Evolutionary conservation across 2,888 invertebrate genomes (phyloP).

Genomic region (Dyspetes luteomarginatus): DNA sequence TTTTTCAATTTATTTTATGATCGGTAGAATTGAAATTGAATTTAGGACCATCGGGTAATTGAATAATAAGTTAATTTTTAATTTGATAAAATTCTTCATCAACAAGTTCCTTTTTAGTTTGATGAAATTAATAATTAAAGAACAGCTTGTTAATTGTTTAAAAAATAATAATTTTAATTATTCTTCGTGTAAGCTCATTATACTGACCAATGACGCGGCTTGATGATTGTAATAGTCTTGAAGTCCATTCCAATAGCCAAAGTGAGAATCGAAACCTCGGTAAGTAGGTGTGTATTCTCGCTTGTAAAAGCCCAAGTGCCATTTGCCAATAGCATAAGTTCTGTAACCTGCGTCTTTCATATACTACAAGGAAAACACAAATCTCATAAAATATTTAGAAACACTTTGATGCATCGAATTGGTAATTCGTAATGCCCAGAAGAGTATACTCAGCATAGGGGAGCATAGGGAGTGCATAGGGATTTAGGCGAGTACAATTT

Average conservation of each 20-base stretch:
- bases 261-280: conserved; percentile 92
- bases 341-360: conserved; percentile 88
- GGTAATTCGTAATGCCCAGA: conserved; percentile 83
- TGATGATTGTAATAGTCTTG: conserved; percentile 90
- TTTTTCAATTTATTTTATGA: no score
- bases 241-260: conserved; percentile 91
- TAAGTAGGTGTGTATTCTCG: conserved; percentile 89
- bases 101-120: no score
- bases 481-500: conserved; percentile 8
- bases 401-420: conserved; percentile 83
- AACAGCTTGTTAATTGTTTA: no score
- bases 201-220: conserved; percentile 84
- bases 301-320: conserved; percentile 93
- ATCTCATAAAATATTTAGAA: conserved; percentile 18
- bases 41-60: no score
- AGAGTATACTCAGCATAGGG: conserved; percentile 84
- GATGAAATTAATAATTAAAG: no score
- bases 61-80: no score
- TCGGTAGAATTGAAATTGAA: no score
- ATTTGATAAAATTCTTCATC: no score
- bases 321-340: conserved; percentile 95
- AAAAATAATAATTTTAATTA: no score
- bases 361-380: conserved; percentile 82
- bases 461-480: conserved; percentile 80
- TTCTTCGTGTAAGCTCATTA: not conserved